Percentiles rank a stretch among this genome's conserved stretches.
Conservation (phyloP, 2,113 vertebrate species). For the Embiotoca jacksoni region DNA sequence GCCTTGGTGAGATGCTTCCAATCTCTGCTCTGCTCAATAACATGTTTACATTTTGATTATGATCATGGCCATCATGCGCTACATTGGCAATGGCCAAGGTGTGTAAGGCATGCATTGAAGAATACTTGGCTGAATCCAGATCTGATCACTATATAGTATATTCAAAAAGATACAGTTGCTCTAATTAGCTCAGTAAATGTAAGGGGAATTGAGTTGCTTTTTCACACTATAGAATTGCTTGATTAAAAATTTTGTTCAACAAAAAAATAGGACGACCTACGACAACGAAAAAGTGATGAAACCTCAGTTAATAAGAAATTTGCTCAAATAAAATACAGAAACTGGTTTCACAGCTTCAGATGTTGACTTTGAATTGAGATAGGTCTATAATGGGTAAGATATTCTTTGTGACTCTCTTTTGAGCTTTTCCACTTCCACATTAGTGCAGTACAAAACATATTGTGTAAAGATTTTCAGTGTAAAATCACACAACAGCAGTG, state of each 20-base stretch:
- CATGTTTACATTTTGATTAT: background rate
- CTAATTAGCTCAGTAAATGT: background rate
- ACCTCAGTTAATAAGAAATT: background rate
- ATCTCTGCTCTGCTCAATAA: background rate
- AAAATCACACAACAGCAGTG: background rate
- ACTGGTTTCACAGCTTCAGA: no score
- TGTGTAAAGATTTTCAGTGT: conserved; percentile 8
- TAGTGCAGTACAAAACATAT: background rate
- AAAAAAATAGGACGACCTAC: background rate
- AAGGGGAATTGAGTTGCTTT: background rate
- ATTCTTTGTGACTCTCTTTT: no score
- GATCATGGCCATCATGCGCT: background rate
- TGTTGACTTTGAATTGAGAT: no score
- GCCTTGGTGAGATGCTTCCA: background rate
- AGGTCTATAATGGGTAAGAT: no score
- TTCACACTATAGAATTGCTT: background rate
- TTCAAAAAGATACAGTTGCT: background rate
- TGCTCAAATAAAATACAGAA: background rate
- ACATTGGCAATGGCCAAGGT: background rate
- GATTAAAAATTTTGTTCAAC: background rate
- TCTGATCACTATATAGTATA: background rate
- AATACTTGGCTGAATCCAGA: background rate
- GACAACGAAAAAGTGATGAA: background rate
- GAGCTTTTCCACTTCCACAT: conserved; percentile 4
- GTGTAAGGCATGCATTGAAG: background rate